Evolutionary conservation across 2,888 invertebrate genomes (phyloP).

Genomic region (Coecobrya sp.): DNA sequence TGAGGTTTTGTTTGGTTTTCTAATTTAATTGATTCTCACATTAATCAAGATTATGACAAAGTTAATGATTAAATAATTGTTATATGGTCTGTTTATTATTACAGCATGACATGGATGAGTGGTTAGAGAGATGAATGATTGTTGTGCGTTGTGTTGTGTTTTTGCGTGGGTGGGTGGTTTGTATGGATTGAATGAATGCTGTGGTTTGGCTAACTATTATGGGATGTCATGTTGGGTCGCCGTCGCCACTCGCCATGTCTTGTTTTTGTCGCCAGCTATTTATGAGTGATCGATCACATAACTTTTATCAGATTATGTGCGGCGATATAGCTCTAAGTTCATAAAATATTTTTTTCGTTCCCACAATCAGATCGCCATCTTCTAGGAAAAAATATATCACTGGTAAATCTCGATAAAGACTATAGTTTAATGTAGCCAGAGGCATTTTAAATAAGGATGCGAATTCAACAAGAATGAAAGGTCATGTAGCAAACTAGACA

Average conservation of each 20-base stretch:
- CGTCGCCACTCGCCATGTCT: background rate
- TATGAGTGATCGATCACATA: conserved; percentile 43
- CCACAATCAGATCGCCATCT: conserved; percentile 4
- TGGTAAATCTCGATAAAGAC: background rate
- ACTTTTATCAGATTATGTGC: too few relatives aligned
- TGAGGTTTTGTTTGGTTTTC: conserved; percentile 2
- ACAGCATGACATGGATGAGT: conserved; percentile 5
- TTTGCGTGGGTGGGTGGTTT: conserved; percentile 30
- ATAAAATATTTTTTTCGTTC: conserved; percentile 10
- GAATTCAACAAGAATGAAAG: background rate
- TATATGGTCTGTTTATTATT: conserved; percentile 53
- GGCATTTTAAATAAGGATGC: conserved; percentile 20
- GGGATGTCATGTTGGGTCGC: background rate
- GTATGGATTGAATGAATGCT: background rate
- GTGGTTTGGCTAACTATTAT: background rate
- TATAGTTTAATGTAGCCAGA: background rate
- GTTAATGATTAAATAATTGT: conserved; percentile 71
- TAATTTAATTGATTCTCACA: conserved; percentile 68
- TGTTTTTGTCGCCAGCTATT: background rate
- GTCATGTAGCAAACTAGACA: background rate
- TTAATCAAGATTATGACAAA: conserved; percentile 66
- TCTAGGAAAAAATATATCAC: background rate
- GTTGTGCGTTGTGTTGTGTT: background rate
- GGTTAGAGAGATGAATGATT: conserved; percentile 17
- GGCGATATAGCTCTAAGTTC: background rate